phyloP scores from a whole-genome alignment of 2,113 vertebrate genomes.

The Brienomyrus brachyistius region DNA sequence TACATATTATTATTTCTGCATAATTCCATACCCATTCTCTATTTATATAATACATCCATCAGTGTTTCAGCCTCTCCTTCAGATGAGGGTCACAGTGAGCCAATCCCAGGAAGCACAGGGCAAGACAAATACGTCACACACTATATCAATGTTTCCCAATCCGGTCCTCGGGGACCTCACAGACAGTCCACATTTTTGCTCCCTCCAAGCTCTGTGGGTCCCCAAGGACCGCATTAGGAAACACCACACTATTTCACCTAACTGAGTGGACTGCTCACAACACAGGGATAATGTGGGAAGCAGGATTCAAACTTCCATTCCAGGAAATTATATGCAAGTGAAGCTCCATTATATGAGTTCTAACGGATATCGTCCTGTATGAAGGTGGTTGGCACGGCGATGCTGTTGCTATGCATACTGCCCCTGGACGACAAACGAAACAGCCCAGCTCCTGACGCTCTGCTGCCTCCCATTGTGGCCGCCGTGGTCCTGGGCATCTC shows the following conservation, averaged over 20 bases:
- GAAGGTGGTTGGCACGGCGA: conserved; percentile 66
- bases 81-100: background rate
- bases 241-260: background rate
- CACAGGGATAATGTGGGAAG: background rate
- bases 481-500: conserved; percentile 62
- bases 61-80: background rate
- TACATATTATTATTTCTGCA: background rate
- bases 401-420: conserved; percentile 63
- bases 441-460: conserved; percentile 52
- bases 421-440: conserved; percentile 63
- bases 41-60: background rate
- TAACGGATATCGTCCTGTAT: background rate
- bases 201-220: background rate
- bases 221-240: background rate
- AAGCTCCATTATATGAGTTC: background rate
- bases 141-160: background rate
- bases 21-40: background rate
- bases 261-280: background rate
- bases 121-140: background rate
- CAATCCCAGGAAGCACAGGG: background rate
- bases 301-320: background rate
- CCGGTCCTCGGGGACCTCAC: background rate
- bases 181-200: background rate
- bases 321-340: background rate
- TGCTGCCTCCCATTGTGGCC: conserved; percentile 63